Evolutionary conservation across 2,797 vertebrate genomes (phyloP), one percentile per base, ranked within the genome.

Genomic region (Takifugu ocellatus): DNA sequence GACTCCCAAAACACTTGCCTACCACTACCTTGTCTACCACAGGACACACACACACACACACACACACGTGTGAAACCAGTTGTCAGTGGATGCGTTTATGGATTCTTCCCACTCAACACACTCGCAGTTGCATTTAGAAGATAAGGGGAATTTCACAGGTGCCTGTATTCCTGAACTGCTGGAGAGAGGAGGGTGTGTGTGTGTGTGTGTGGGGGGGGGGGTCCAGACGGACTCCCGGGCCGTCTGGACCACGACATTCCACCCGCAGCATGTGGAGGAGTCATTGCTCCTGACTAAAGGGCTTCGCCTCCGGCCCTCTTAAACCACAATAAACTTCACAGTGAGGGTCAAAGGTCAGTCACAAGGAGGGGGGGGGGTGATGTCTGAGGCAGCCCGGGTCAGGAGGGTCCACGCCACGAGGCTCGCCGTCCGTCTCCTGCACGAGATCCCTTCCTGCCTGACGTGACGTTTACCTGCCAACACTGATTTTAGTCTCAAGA

Each of bases 61-160:
- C 31, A 33, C 31, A 33, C 31, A 9, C 6, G 7, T 6, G 39
- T 12, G 11, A 16, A 42, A 17, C 43, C 21, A n/a, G 43, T 44
- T 44, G 44, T n/a, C 44, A 45, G 44, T 1, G 44, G 17, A 15
- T n/a, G 17, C 21, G 16, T 6, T 48, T 16, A 33, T 63, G 27
- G 56, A 50, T 66, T 61, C 54, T 49, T 14, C 3, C 14, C 45
- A 9, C 1, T 49, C 27, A 2, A 17, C 12, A 1, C 0, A 26
- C 24, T 69, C 71, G 66, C 61, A 68, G 49, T 73, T 43, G 9
- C 56, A 48, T 48, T 63, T 48, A 17, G 26, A 57, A 24, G 64
- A 48, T 49, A 56, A 74, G 63, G 60, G 56, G 65, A 68, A 70
- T 65, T 78, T 82, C 78, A 80, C 85, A 81, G 85, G 82, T 85